These are phyloP conservation scores for Hydrotaea cyrtoneurina DNA, from an alignment of 2,888 invertebrate genomes.

Conservation along the genomic window DNA sequence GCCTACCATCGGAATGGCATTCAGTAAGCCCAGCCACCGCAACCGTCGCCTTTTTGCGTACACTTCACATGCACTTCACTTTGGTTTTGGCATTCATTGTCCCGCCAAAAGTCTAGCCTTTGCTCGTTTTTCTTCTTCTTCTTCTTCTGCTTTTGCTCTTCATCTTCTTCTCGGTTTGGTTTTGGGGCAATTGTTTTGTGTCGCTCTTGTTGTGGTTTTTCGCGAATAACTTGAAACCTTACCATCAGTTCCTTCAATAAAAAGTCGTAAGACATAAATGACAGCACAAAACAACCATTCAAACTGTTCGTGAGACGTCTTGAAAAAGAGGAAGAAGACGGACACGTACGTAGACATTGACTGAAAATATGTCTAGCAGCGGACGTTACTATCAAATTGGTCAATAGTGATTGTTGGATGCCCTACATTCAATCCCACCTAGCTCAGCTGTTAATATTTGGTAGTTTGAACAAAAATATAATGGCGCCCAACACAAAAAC, in stretches of 20 bases:
- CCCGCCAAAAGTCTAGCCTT: constrained; percentile 67
- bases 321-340: neutral
- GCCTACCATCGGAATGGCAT: neutral
- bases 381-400: too few species aligned
- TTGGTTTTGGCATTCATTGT: constrained; percentile 46
- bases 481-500: too few species aligned
- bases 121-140: constrained; percentile 42
- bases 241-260: constrained; percentile 38
- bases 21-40: neutral
- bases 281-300: constrained; percentile 41
- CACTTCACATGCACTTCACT: constrained; percentile 38
- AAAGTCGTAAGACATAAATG: constrained; percentile 53
- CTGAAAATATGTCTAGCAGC: too few species aligned
- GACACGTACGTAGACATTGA: too few species aligned
- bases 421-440: too few species aligned
- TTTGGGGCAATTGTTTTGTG: constrained; percentile 19
- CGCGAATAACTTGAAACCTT: neutral
- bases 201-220: constrained; percentile 13
- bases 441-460: too few species aligned
- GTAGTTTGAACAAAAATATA: too few species aligned
- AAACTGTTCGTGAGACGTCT: neutral
- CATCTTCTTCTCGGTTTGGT: constrained; percentile 30
- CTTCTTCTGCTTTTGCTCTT: neutral
- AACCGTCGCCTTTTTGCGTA: constrained; percentile 23
- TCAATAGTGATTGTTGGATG: too few species aligned